Evolutionary conservation across 2,888 invertebrate species (phyloP).

Genomic region (Copidosoma aretas): DNA sequence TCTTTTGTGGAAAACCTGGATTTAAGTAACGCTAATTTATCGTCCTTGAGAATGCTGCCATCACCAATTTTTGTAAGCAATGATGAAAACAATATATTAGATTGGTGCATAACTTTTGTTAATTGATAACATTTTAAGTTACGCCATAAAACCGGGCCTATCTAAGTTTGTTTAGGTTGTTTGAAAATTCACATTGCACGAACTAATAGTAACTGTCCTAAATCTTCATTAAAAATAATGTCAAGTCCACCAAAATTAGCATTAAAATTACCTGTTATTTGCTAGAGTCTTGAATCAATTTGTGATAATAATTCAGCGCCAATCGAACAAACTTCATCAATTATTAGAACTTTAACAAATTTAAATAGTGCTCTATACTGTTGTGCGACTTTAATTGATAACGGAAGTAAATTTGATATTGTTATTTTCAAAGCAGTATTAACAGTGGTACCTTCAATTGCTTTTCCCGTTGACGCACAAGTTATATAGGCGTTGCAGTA

Average conservation of each 20-base stretch:
- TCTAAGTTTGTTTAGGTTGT: constrained; percentile 42
- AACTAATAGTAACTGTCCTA: constrained; percentile 55
- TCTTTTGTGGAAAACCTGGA: constrained; percentile 46
- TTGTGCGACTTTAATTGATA: constrained; percentile 16
- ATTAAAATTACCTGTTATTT: no score
- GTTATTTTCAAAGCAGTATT: no score
- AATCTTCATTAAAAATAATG: constrained; percentile 55
- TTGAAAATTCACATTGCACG: constrained; percentile 50
- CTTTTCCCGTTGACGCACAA: no score
- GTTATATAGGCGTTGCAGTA: no score
- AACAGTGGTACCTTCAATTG: no score
- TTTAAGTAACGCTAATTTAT: constrained; percentile 46
- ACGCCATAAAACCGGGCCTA: constrained; percentile 48
- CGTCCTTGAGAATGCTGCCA: constrained; percentile 41
- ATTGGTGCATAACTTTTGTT: constrained; percentile 53
- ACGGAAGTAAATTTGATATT: constrained; percentile 2
- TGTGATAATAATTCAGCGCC: no score
- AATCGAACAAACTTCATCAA: constrained; percentile 57
- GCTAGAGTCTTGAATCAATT: constrained; percentile 51
- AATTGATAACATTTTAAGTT: constrained; percentile 50
- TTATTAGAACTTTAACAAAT: constrained; percentile 49
- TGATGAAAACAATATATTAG: constrained; percentile 50
- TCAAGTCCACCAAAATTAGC: no score
- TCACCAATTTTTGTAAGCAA: constrained; percentile 53
- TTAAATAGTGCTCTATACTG: no score